phyloP scores from a whole-genome alignment of 2,888 invertebrate genomes.

The Synanthedon formicaeformis region DNA sequence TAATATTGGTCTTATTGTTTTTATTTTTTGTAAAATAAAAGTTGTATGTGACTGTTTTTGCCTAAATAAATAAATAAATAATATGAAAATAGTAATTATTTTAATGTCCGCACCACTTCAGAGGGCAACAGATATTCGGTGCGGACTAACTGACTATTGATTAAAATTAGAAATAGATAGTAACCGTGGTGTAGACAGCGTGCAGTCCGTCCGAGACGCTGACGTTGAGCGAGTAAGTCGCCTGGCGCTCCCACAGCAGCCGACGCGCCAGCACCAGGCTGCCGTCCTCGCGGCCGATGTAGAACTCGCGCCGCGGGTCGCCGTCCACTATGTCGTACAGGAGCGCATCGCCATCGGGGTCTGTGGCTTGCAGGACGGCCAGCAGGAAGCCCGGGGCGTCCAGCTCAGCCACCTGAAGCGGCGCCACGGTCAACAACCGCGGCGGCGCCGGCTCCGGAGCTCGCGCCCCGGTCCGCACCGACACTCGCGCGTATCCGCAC shows the following conservation, averaged over 20 bases:
- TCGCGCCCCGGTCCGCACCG: slow-evolving; percentile 70
- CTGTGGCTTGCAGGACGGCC: slow-evolving; percentile 84
- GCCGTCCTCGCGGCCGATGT: slow-evolving; percentile 87
- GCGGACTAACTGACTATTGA: too few species aligned
- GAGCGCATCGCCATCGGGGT: slow-evolving; percentile 87
- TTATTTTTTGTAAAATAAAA: too few species aligned
- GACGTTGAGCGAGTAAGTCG: slow-evolving; percentile 83
- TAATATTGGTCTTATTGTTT: too few species aligned
- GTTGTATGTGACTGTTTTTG: too few species aligned
- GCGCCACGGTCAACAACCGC: slow-evolving; percentile 71
- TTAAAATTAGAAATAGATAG: too few species aligned
- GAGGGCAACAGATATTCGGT: too few species aligned
- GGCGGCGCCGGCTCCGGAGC: slow-evolving; percentile 72
- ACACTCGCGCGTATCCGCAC: slow-evolving; percentile 80
- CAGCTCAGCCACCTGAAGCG: slow-evolving; percentile 83
- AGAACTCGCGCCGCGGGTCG: slow-evolving; percentile 85
- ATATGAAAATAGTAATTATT: too few species aligned
- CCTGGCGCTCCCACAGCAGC: slow-evolving; percentile 84
- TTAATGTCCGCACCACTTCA: too few species aligned
- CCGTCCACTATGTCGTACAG: slow-evolving; percentile 95
- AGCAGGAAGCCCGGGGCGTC: slow-evolving; percentile 91
- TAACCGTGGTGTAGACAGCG: slow-evolving; percentile 34
- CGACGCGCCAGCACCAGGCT: slow-evolving; percentile 86
- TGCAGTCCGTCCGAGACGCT: slow-evolving; percentile 84
- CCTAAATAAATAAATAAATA: too few species aligned